phyloP scores from a whole-genome alignment of 2,797 vertebrate species.

The Naso thynnoides region DNA sequence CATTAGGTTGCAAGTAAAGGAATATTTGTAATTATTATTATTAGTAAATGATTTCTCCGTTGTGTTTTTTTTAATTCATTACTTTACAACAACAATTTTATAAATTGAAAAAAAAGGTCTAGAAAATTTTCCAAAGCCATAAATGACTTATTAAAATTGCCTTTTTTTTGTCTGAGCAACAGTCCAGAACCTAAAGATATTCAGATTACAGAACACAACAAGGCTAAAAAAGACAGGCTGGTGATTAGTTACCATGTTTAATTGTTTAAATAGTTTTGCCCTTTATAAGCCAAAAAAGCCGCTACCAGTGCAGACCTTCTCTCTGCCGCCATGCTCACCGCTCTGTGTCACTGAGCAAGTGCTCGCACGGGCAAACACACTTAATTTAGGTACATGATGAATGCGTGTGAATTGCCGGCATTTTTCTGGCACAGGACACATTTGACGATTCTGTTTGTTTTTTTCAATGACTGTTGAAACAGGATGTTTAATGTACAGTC shows the following conservation, averaged over 20 bases:
- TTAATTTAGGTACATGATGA: neutral
- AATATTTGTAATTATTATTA: neutral
- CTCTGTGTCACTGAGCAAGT: neutral
- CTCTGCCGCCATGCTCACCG: neutral
- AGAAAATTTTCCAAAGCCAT: no score
- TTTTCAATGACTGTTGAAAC: neutral
- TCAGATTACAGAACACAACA: no score
- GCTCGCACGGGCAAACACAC: neutral
- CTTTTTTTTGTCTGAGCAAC: neutral
- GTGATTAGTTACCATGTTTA: no score
- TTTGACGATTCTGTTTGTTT: neutral
- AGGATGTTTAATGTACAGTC: neutral
- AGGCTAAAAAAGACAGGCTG: no score
- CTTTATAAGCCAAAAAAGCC: conserved; percentile 9
- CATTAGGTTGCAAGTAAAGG: neutral
- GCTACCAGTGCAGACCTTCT: neutral
- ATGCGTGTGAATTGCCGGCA: neutral
- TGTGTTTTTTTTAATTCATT: neutral
- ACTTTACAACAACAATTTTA: neutral
- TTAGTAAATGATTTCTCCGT: neutral
- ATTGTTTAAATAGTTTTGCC: neutral
- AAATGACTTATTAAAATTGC: neutral
- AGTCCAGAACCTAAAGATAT: neutral
- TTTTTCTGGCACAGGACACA: neutral
- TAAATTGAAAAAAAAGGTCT: neutral